Percentiles rank a stretch among this genome's conserved stretches.
phyloP scores from a whole-genome alignment of 2,888 invertebrate genomes.

The Conus canariensis region DNA sequence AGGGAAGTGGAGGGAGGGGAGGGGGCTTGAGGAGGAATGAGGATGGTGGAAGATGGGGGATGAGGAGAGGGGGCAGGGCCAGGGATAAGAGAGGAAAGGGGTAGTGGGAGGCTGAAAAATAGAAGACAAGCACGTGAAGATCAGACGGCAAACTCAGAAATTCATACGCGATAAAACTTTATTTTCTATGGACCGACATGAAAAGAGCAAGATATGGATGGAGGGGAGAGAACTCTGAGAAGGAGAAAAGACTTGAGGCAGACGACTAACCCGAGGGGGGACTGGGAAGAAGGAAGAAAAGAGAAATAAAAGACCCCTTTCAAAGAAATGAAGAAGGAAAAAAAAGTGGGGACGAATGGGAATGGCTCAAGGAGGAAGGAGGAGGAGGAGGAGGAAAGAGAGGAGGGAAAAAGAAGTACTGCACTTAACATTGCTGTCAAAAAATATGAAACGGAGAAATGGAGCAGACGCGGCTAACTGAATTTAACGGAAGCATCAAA shows the following conservation, averaged over 20 bases:
- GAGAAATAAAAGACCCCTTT: not conserved
- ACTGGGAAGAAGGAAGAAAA: not conserved
- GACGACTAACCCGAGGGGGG: not conserved
- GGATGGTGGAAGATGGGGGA: not conserved
- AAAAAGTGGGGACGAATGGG: not conserved
- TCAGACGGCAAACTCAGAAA: slow-evolving; percentile 21
- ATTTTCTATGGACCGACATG: not conserved
- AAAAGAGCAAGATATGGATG: slow-evolving; percentile 8
- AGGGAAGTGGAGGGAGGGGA: not conserved
- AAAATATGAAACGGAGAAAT: slow-evolving; percentile 46
- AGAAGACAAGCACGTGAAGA: slow-evolving; percentile 14
- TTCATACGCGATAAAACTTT: slow-evolving; percentile 12
- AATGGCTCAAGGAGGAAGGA: not conserved
- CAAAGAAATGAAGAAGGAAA: not conserved
- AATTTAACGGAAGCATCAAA: slow-evolving; percentile 48
- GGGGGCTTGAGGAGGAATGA: not conserved
- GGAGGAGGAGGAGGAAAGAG: not conserved
- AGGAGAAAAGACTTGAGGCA: slow-evolving; percentile 2
- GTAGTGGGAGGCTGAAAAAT: not conserved
- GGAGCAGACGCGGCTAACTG: slow-evolving; percentile 44
- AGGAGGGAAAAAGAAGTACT: not conserved
- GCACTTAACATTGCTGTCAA: slow-evolving; percentile 44
- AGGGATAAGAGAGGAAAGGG: not conserved
- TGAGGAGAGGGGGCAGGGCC: not conserved
- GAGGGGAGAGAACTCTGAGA: not conserved